These are phyloP conservation scores for Vulpes lagopus DNA, from an alignment of 2,113 vertebrate species.

Conservation along the genomic window DNA sequence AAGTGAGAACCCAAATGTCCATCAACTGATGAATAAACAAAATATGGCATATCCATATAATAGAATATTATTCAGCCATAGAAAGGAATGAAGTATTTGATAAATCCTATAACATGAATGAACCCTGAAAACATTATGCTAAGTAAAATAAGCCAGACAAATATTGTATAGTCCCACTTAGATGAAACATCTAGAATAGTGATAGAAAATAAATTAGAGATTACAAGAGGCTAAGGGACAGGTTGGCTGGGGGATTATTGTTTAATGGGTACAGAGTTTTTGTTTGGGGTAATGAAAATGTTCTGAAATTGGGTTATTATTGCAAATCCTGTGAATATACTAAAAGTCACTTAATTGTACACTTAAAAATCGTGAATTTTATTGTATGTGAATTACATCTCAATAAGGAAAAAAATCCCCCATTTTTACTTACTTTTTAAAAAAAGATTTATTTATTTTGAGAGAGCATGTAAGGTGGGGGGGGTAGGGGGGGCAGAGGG, in stretches of 20 bases:
- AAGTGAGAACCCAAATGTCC: neutral
- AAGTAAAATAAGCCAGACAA: neutral
- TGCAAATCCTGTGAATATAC: neutral
- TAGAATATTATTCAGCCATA: neutral
- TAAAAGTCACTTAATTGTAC: constrained; percentile 18
- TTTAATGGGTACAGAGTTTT: neutral
- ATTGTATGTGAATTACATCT: neutral
- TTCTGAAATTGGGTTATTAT: neutral
- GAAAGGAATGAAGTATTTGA: constrained; percentile 25
- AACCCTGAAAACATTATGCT: neutral
- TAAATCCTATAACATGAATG: neutral
- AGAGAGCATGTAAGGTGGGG: neutral
- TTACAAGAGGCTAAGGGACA: neutral
- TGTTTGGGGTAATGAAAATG: neutral
- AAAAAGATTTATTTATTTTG: neutral
- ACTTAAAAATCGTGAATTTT: neutral
- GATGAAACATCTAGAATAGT: neutral
- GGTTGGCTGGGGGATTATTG: neutral
- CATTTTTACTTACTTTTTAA: neutral
- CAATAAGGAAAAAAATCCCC: neutral
- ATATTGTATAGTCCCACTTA: neutral
- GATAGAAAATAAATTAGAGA: neutral
- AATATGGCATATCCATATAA: neutral
- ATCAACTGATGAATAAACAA: neutral
- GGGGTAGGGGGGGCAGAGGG: neutral